Percentiles rank a stretch among this genome's conserved stretches.
phyloP scores from a whole-genome alignment of 1,140 invertebrate species.

The Helicoverpa armigera region DNA sequence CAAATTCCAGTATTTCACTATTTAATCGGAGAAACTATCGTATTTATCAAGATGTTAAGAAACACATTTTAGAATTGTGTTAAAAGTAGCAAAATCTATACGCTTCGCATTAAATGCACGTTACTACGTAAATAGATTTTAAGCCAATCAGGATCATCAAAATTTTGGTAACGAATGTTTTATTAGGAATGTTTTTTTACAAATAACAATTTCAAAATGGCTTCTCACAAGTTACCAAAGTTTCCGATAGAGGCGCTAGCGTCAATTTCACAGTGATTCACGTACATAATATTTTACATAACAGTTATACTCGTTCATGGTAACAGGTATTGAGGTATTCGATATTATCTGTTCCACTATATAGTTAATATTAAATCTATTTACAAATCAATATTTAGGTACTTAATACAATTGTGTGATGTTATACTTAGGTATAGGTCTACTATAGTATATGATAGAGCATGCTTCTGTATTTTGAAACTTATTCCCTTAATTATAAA shows the following conservation, averaged over 20 bases:
- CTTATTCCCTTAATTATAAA: conserved; percentile 23
- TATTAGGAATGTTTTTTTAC: not conserved
- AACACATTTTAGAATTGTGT: no score
- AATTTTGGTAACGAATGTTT: not conserved
- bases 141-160: no score
- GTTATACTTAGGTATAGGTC: conserved; percentile 25
- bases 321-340: conserved; percentile 81
- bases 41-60: no score
- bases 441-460: conserved; percentile 5
- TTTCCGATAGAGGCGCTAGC: not conserved
- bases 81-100: no score
- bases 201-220: not conserved
- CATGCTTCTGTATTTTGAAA: conserved; percentile 8
- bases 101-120: no score
- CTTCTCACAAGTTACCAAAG: not conserved
- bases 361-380: conserved; percentile 39
- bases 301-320: conserved; percentile 57
- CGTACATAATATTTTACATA: conserved; percentile 23
- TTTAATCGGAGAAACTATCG: no score
- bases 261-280: not conserved
- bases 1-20: no score
- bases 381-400: conserved; percentile 45
- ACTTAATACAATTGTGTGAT: conserved; percentile 38
- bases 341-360: conserved; percentile 72
- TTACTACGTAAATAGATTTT: no score